These are phyloP conservation scores for Dipus sagitta DNA, from an alignment of 2,797 vertebrate genomes.

Conservation along the genomic window DNA sequence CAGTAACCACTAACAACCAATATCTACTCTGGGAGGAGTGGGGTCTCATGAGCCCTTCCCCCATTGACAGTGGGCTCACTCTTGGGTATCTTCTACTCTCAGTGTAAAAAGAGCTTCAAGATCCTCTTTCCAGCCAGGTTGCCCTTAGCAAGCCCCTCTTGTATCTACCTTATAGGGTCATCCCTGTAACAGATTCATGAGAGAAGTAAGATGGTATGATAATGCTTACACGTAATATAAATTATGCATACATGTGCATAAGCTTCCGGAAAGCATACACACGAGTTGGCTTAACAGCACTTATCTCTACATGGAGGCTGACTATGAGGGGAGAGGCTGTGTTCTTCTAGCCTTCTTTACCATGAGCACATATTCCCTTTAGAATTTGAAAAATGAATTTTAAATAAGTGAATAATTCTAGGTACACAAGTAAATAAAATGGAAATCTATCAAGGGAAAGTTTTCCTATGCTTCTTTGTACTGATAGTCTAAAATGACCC, in stretches of 20 bases:
- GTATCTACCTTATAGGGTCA: not conserved
- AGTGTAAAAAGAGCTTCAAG: not conserved
- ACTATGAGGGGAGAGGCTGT: not conserved
- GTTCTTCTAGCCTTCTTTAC: not conserved
- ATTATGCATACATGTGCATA: not conserved
- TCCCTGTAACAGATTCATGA: not conserved
- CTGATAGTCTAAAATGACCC: not conserved
- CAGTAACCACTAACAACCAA: too few species aligned
- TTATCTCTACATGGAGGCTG: not conserved
- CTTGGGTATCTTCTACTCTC: not conserved
- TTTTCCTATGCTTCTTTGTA: not conserved
- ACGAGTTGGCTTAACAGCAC: not conserved
- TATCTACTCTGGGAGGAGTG: too few species aligned
- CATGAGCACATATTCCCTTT: not conserved
- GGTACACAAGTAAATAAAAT: not conserved
- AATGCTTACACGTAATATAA: not conserved
- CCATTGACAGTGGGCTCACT: too few species aligned
- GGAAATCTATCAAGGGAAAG: not conserved
- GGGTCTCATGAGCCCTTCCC: too few species aligned
- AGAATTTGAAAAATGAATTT: constrained; percentile 25
- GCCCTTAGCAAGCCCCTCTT: not conserved
- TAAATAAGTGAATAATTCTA: constrained; percentile 48
- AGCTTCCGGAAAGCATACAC: not conserved
- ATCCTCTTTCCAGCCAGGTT: not conserved
- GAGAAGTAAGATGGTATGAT: constrained; percentile 19